A percentile compares a stretch with the other conserved stretches of the same genome.
Evolutionary conservation across 2,888 invertebrate genomes (phyloP).

Genomic region (Limnephilus rhombicus): DNA sequence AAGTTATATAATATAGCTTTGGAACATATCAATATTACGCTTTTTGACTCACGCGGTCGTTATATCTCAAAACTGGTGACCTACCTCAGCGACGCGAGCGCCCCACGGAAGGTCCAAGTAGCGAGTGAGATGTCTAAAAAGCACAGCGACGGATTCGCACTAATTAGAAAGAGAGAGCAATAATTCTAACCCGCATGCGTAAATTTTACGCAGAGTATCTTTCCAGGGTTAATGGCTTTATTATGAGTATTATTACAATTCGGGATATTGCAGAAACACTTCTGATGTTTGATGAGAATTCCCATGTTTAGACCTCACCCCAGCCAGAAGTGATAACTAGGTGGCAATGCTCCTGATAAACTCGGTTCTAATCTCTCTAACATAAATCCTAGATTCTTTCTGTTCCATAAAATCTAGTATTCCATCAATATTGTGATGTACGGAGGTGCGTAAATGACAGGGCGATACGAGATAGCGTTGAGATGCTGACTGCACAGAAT

Average conservation of each 20-base stretch:
- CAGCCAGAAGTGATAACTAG: neutral
- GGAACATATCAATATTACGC: too few relatives aligned
- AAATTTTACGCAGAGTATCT: too few relatives aligned
- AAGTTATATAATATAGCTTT: too few relatives aligned
- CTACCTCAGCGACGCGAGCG: too few relatives aligned
- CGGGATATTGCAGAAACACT: neutral
- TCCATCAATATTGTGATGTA: neutral
- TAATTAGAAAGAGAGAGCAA: too few relatives aligned
- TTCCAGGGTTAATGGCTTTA: neutral
- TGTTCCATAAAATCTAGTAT: neutral
- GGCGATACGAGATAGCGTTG: neutral
- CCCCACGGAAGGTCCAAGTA: too few relatives aligned
- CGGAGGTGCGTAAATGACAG: neutral
- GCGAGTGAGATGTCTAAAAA: too few relatives aligned
- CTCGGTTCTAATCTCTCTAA: neutral
- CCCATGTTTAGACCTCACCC: neutral
- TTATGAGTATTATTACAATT: neutral
- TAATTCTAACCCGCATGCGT: too few relatives aligned
- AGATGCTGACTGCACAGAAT: neutral
- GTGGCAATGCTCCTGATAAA: too few relatives aligned
- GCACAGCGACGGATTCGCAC: too few relatives aligned
- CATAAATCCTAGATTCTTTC: neutral
- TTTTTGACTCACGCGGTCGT: too few relatives aligned
- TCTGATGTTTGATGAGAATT: neutral
- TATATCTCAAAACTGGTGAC: too few relatives aligned